phyloP scores from a whole-genome alignment of 2,888 invertebrate genomes.

The Xanthorhoe designata region DNA sequence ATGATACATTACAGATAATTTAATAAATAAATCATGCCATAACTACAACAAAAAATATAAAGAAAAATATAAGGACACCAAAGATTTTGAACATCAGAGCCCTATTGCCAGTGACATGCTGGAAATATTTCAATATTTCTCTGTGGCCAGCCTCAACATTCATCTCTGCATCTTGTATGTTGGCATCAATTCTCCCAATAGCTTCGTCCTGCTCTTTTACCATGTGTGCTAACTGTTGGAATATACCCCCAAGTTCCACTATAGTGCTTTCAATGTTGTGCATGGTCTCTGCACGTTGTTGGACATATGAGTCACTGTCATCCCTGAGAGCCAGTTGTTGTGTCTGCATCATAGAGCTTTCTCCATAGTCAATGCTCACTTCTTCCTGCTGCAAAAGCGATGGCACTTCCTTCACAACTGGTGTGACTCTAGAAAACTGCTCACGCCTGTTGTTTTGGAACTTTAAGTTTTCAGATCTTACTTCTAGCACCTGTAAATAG shows the following conservation, averaged over 20 bases:
- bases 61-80: slow-evolving; percentile 99
- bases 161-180: slow-evolving; percentile 97
- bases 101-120: slow-evolving; percentile 97
- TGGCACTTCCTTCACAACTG: slow-evolving; percentile 77
- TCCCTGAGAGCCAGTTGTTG: slow-evolving; percentile 92
- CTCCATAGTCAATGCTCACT: slow-evolving; percentile 94
- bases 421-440: slow-evolving; percentile 88
- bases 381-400: slow-evolving; percentile 87
- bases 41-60: slow-evolving; percentile 99
- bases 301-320: slow-evolving; percentile 95
- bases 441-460: slow-evolving; percentile 97
- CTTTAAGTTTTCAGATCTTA: slow-evolving; percentile 98
- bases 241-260: slow-evolving; percentile 99
- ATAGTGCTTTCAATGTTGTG: slow-evolving; percentile 99
- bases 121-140: slow-evolving; percentile 99
- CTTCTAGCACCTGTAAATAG: slow-evolving; percentile 92
- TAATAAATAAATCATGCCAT: slow-evolving; percentile 87
- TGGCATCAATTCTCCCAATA: slow-evolving; percentile 98
- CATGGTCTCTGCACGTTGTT: slow-evolving; percentile 98
- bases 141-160: slow-evolving; percentile 99
- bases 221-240: slow-evolving; percentile 98
- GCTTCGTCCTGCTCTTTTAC: slow-evolving; percentile 99
- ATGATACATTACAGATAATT: slow-evolving; percentile 23
- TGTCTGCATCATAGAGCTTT: slow-evolving; percentile 75
- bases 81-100: slow-evolving; percentile 99